Evolutionary conservation across 2,888 invertebrate species (phyloP).

Genomic region (Dinocampus coccinellae): DNA sequence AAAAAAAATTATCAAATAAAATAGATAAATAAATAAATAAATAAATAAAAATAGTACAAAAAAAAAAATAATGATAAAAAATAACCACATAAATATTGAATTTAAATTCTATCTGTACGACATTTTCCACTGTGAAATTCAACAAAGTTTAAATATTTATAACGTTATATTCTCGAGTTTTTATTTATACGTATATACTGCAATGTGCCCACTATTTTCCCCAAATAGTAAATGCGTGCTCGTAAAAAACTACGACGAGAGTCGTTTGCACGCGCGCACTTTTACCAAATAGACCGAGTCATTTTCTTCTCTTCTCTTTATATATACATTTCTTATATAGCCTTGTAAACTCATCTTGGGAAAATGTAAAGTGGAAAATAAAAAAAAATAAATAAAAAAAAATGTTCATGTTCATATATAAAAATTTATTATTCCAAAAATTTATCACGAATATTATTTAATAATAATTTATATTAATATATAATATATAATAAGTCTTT

Average conservation of each 20-base stretch:
- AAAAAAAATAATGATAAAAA: too few relatives aligned
- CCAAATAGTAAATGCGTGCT: not conserved
- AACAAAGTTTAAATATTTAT: too few relatives aligned
- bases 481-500: too few relatives aligned
- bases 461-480: too few relatives aligned
- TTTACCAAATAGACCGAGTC: constrained; percentile 13
- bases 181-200: not conserved
- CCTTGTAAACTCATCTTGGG: constrained; percentile 37
- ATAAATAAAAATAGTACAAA: too few relatives aligned
- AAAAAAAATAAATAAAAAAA: too few relatives aligned
- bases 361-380: constrained; percentile 29
- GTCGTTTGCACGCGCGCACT: constrained; percentile 27
- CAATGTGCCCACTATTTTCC: not conserved
- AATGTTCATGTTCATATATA: not conserved
- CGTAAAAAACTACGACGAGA: constrained; percentile 35
- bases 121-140: too few relatives aligned
- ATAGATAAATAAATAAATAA: too few relatives aligned
- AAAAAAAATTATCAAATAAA: too few relatives aligned
- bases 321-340: constrained; percentile 15
- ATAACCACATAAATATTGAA: too few relatives aligned
- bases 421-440: not conserved
- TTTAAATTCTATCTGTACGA: too few relatives aligned
- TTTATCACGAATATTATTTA: too few relatives aligned
- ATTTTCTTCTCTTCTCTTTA: constrained; percentile 16
- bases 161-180: not conserved